Evolutionary conservation across 2,888 invertebrate genomes (phyloP), one percentile per base, ranked within the genome.

Genomic region (Prosopocoilus inquinatus): DNA sequence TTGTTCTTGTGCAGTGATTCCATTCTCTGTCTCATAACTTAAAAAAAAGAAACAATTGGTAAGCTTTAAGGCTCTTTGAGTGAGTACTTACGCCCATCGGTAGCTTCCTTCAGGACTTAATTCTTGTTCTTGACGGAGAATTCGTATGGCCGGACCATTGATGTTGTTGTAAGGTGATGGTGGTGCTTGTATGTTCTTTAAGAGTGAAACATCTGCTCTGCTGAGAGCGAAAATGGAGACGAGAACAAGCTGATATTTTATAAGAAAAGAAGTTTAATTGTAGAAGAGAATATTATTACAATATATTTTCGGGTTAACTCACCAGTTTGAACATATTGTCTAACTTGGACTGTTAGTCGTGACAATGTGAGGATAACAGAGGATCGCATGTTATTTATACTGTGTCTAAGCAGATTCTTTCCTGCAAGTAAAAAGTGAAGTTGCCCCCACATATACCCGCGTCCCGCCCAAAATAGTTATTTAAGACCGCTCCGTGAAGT

Each of bases 21-120:
- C 55, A 12, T 55, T 55, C 36, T 55, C 55, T 9, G 55, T 46
- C 35, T 55, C 55, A 13, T 55, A 55, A 38, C 55, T 55, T n/a
- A 1, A 20, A 9, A 39, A 43, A 1, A 35, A 3, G 11, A 53
- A 8, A 39, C 0, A 7, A n/a, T 28, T 41, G 43, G 8, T 2
- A 20, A 33, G 44, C 15, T 41, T 41, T 43, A 5, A 13, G n/a
- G 7, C n/a, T n/a, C 3, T 2, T n/a, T 33, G 13, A 32, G 15
- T 5, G 12, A 13, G n/a, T 58, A 74, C 77, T 77, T 72, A 83
- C 83, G 67, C 70, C 67, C 80, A 81, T 60, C 64, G 72, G 72
- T 78, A 83, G 56, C 74, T 75, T 55, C 83, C 83, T 8, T 51
- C 32, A 12, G 57, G 57, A 36, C 53, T 53, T 11, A 52, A 36